Evolutionary conservation across 2,113 vertebrate genomes (phyloP), one percentile per base, ranked within the genome.

Genomic region (Esox niger): DNA sequence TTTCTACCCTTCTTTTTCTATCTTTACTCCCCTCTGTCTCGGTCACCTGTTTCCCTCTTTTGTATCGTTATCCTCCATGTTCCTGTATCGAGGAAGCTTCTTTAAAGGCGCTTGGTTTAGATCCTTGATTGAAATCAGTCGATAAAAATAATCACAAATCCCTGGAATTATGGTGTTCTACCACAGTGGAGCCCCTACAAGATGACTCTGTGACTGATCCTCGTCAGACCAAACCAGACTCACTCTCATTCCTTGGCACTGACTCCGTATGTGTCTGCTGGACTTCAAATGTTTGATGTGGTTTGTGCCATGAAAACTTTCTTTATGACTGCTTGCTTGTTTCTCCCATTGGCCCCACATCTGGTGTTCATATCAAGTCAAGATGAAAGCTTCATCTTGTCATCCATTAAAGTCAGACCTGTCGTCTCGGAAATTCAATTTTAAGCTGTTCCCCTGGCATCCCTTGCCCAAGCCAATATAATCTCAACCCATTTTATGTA

Each of bases 291-390:
- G 74, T 79, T 78, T 85, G 78, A 86, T 82, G 76, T 80, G 75
- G 81, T 71, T 43, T 4, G 15, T 43, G 38, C 38, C 38, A 43
- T 43, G 75, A 8, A 47, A 26, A 56, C 61, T 69, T 52, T 46
- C 72, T 59, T 58, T 73, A 68, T 43, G 74, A 76, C 56, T 58
- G 75, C 71, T 67, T 70, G 70, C 11, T 62, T 10, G 8, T 82
- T 21, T 46, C 65, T 84, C 31, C 74, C 66, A 62, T 68, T 62
- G 65, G 82, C 73, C 79, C 75, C 79, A 84, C 87, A 90, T 89
- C 88, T 91, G 88, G 78, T 89, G 76, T 61, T 76, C 70, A 87
- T 89, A 86, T 80, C 76, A 78, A 77, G 70, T 77, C 58, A 75
- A 82, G 79, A 87, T 75, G 64, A 83, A 86, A 90, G 75, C 74